Conservation (phyloP, 1,140 invertebrate genomes). For the Monochamus saltuarius region DNA sequence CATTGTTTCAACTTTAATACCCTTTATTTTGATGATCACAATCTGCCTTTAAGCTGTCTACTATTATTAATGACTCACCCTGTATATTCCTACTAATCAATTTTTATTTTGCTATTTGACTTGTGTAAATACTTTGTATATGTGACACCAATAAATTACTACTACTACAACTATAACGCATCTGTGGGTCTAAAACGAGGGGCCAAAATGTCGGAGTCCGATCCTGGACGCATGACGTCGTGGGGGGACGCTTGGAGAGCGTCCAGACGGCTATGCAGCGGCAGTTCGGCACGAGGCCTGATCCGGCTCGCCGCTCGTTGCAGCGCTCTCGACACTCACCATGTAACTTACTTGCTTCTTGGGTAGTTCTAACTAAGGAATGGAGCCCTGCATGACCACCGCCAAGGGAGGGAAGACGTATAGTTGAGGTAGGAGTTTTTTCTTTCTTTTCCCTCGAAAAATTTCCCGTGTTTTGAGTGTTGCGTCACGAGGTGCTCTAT, state of each 20-base stretch:
- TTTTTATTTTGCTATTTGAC: too few relatives aligned
- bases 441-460: neutral
- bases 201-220: neutral
- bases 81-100: too few relatives aligned
- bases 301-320: slow-evolving; percentile 1
- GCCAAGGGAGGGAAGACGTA: slow-evolving; percentile 8
- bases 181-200: too few relatives aligned
- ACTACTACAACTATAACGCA: too few relatives aligned
- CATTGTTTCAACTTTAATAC: too few relatives aligned
- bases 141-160: too few relatives aligned
- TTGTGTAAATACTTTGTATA: too few relatives aligned
- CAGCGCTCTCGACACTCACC: neutral
- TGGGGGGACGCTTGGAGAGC: slow-evolving; percentile 29
- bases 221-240: slow-evolving; percentile 14
- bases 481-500: neutral
- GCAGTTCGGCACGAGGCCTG: slow-evolving; percentile 32
- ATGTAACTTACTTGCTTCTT: slow-evolving; percentile 21
- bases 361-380: slow-evolving; percentile 16
- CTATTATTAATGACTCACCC: too few relatives aligned
- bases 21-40: too few relatives aligned
- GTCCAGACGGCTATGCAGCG: slow-evolving; percentile 33
- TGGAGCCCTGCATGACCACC: slow-evolving; percentile 17
- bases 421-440: slow-evolving; percentile 17
- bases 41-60: too few relatives aligned
- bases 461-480: neutral